Percentiles rank a stretch among this genome's conserved stretches.
phyloP scores from a whole-genome alignment of 2,888 invertebrate species.

The Microctonus hyperodae region DNA sequence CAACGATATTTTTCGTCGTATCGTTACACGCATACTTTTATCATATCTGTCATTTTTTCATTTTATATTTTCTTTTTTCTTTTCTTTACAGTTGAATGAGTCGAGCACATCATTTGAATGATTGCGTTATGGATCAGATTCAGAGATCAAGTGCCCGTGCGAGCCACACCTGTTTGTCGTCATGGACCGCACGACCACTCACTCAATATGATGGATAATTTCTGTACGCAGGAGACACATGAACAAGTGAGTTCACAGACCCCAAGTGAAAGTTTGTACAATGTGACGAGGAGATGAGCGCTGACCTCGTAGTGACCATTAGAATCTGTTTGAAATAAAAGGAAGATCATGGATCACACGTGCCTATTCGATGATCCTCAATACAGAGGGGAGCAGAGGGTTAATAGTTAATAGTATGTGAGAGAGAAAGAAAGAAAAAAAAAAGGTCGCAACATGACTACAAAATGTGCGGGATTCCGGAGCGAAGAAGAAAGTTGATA shows the following conservation, averaged over 20 bases:
- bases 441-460: background rate
- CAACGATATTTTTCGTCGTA: background rate
- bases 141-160: slow-evolving; percentile 20
- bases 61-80: background rate
- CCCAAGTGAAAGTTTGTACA: slow-evolving; percentile 54
- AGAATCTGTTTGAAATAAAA: slow-evolving; percentile 17
- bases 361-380: slow-evolving; percentile 7
- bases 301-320: slow-evolving; percentile 19
- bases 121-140: background rate
- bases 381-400: too few relatives aligned
- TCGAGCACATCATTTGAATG: background rate
- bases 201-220: slow-evolving; percentile 9
- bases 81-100: background rate
- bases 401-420: background rate
- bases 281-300: slow-evolving; percentile 11
- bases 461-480: background rate
- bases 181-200: background rate
- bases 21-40: background rate
- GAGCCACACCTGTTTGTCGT: slow-evolving; percentile 28
- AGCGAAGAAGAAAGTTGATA: slow-evolving; percentile 25
- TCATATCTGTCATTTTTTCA: background rate
- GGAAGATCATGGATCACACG: slow-evolving; percentile 9
- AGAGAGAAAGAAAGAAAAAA: slow-evolving; percentile 1
- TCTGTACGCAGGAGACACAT: background rate
- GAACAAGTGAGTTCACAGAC: slow-evolving; percentile 52